Percentiles rank a stretch among this genome's conserved stretches.
phyloP scores from a whole-genome alignment of 2,113 vertebrate species.

The Podarcis cretensis region DNA sequence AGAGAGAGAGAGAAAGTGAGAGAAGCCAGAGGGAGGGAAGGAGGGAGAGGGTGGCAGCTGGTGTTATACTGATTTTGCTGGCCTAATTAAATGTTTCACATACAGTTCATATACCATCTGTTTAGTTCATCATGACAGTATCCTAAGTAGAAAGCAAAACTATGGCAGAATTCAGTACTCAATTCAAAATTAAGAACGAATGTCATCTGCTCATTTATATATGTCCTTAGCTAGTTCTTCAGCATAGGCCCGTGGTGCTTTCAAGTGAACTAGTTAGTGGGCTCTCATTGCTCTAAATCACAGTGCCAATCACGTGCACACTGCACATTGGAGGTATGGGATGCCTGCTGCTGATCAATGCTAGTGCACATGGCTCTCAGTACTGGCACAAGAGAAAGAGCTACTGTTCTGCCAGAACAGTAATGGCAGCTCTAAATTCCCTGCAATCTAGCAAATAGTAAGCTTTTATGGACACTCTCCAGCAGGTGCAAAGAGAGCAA shows the following conservation, averaged over 20 bases:
- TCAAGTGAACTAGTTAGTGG: background rate
- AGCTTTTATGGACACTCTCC: conserved; percentile 4
- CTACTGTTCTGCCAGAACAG: background rate
- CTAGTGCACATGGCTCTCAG: background rate
- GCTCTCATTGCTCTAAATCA: background rate
- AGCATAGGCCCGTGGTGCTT: background rate
- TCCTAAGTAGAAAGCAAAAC: conserved; percentile 36
- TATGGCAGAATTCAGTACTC: accelerated
- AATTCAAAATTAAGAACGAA: conserved; percentile 21
- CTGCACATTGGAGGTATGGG: background rate
- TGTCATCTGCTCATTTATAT: conserved; percentile 2
- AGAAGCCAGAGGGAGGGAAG: background rate
- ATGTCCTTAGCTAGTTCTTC: background rate
- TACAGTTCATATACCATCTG: conserved; percentile 50
- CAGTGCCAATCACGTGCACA: background rate
- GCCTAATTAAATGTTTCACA: conserved; percentile 50
- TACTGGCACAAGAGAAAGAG: background rate
- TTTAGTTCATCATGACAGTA: conserved; percentile 40
- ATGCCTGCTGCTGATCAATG: background rate
- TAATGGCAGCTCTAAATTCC: conserved; percentile 8
- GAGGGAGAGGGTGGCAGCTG: conserved; percentile 34
- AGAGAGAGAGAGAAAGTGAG: background rate
- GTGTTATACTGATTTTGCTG: conserved; percentile 31
- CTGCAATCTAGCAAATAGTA: conserved; percentile 1
- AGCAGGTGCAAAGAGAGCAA: background rate